A percentile compares a stretch with the other conserved stretches of the same genome.
These are phyloP conservation scores for Limnephilus marmoratus DNA, from an alignment of 2,888 invertebrate species.

Conservation along the genomic window DNA sequence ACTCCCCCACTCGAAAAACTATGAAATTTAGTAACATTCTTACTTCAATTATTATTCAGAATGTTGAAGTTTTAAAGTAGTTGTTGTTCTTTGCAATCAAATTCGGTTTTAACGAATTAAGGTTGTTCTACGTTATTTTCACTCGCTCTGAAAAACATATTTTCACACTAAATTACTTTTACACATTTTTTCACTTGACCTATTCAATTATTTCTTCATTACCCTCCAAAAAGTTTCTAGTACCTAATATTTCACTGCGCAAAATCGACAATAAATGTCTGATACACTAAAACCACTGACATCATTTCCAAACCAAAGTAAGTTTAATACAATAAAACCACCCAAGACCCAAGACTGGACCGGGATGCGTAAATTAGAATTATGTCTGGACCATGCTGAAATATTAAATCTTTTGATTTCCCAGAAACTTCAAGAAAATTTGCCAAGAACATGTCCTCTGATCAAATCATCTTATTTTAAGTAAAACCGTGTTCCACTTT, in stretches of 20 bases:
- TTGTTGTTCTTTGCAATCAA: neutral
- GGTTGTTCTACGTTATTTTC: too few species aligned
- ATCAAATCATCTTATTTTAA: slow-evolving; percentile 16
- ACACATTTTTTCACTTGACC: neutral
- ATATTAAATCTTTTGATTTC: slow-evolving; percentile 32
- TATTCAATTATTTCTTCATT: neutral
- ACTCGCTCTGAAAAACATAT: too few species aligned
- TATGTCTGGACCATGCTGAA: slow-evolving; percentile 32
- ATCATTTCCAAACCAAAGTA: neutral
- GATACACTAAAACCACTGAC: neutral
- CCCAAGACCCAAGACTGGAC: neutral
- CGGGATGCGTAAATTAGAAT: slow-evolving; percentile 36
- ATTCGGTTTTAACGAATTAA: too few species aligned
- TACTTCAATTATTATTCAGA: neutral
- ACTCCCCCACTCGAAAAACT: neutral
- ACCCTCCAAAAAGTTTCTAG: neutral
- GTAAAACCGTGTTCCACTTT: slow-evolving; percentile 29
- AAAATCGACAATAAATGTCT: neutral
- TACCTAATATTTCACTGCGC: neutral
- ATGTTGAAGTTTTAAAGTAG: neutral
- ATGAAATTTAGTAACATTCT: neutral
- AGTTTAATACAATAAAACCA: neutral
- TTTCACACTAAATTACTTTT: neutral
- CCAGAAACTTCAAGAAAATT: slow-evolving; percentile 15
- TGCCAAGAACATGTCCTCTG: slow-evolving; percentile 38